Conservation (phyloP, 2,113 vertebrate species). For the Perca schrenkii region DNA sequence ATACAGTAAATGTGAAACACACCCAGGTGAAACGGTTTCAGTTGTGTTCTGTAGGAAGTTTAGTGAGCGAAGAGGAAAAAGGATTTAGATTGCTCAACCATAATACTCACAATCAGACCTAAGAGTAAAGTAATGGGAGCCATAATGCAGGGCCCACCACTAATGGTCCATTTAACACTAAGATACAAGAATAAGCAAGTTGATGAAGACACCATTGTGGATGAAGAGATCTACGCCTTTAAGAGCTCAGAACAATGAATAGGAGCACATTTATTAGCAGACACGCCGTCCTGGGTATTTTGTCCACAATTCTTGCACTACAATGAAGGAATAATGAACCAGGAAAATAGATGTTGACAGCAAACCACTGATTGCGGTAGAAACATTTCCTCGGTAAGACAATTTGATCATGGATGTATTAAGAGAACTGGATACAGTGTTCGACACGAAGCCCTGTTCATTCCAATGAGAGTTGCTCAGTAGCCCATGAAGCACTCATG, state of each 20-base stretch:
- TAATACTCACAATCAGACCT: slow-evolving; percentile 4
- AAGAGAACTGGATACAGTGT: no score
- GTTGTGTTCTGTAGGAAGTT: slow-evolving; percentile 2
- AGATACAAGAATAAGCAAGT: slow-evolving; percentile 9
- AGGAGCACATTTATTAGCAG: background rate
- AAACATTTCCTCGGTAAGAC: background rate
- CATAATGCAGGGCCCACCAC: slow-evolving; percentile 12
- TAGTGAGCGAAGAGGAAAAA: slow-evolving; percentile 24
- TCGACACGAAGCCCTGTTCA: no score
- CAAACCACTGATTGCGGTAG: no score
- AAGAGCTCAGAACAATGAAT: slow-evolving; percentile 4
- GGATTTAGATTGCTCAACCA: slow-evolving; percentile 33
- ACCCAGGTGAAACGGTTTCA: slow-evolving; percentile 16
- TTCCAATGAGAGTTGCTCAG: no score
- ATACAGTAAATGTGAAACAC: slow-evolving; percentile 31
- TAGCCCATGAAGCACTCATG: no score
- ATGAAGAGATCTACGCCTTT: background rate
- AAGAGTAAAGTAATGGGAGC: slow-evolving; percentile 23
- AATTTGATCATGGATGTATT: background rate
- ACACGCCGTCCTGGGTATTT: background rate
- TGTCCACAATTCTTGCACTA: no score
- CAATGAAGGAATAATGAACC: no score
- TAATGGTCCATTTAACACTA: slow-evolving; percentile 24
- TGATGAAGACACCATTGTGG: slow-evolving; percentile 32
- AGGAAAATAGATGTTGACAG: no score